These are phyloP conservation scores for Omphaloscelis lunosa DNA, from an alignment of 2,888 invertebrate genomes.

Conservation along the genomic window DNA sequence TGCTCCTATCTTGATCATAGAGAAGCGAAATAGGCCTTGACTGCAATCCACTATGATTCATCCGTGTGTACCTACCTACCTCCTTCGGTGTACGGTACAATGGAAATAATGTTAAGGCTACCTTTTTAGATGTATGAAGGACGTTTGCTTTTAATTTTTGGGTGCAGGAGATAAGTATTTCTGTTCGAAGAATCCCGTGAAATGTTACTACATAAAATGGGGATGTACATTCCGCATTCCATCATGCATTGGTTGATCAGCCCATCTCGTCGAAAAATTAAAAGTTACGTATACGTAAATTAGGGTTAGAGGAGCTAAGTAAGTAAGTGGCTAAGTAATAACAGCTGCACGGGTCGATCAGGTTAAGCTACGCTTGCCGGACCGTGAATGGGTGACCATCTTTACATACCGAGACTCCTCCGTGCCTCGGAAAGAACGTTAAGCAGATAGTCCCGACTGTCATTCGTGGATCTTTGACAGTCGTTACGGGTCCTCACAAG, in stretches of 20 bases:
- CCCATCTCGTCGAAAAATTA: neutral
- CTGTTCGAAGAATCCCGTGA: neutral
- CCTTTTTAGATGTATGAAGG: slow-evolving; percentile 22
- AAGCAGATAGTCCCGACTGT: no score
- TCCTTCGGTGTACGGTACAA: slow-evolving; percentile 2
- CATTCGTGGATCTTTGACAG: no score
- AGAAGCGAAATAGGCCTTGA: slow-evolving; percentile 61
- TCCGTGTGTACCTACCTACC: slow-evolving; percentile 5
- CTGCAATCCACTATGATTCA: slow-evolving; percentile 60
- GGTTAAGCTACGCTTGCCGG: no score
- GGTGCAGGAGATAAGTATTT: neutral
- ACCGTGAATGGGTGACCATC: no score
- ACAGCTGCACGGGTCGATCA: no score
- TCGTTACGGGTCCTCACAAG: no score
- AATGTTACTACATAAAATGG: neutral
- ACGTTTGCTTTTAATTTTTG: slow-evolving; percentile 18
- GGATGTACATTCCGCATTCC: no score
- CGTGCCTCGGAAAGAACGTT: no score
- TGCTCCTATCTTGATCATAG: slow-evolving; percentile 42
- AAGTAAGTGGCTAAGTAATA: no score
- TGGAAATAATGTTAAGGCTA: slow-evolving; percentile 23
- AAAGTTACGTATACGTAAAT: neutral
- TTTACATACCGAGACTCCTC: no score
- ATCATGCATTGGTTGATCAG: neutral
- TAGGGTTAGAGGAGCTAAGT: no score